Conservation (phyloP, 2,113 vertebrate genomes). For the Ibidorhyncha struthersii region DNA sequence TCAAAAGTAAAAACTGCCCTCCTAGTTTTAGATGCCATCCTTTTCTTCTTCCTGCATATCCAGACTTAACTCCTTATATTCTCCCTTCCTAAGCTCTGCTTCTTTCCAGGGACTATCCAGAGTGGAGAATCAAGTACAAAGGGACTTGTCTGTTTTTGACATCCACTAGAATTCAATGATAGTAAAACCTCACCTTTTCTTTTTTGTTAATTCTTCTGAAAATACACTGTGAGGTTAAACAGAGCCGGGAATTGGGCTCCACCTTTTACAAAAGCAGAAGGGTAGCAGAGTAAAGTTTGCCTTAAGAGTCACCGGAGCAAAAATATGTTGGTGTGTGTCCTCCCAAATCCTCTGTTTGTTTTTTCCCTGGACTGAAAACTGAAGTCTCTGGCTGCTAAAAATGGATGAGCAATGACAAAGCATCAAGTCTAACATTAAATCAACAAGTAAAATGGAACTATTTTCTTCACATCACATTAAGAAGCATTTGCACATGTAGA, state of each 20-base stretch:
- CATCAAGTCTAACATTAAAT: background rate
- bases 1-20: background rate
- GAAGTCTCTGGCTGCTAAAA: background rate
- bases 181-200: background rate
- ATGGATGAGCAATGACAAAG: background rate
- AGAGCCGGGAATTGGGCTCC: background rate
- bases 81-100: background rate
- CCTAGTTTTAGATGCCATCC: background rate
- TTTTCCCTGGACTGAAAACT: background rate
- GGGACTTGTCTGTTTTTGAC: background rate
- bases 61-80: background rate
- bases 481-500: background rate
- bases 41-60: background rate
- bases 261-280: background rate
- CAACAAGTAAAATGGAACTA: background rate
- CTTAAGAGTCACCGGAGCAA: background rate
- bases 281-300: background rate
- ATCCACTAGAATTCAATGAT: background rate
- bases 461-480: background rate
- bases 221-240: background rate
- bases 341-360: background rate
- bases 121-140: background rate
- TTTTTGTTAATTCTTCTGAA: background rate
- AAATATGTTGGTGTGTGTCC: background rate
- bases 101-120: background rate